Evolutionary conservation across 2,888 invertebrate species (phyloP).

Genomic region (Sarcophaga carnaria): DNA sequence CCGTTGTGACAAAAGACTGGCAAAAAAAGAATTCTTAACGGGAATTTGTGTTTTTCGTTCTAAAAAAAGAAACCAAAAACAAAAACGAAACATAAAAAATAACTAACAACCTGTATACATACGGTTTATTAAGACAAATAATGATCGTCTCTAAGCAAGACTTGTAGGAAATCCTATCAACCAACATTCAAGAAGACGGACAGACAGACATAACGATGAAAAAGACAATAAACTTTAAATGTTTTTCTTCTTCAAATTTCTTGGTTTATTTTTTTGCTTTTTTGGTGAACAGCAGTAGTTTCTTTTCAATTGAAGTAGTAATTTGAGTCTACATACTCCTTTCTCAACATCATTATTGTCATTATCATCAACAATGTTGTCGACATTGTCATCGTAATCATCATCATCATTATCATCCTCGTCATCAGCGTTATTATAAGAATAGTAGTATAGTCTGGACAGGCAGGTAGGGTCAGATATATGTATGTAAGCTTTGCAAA

Average conservation of each 20-base stretch:
- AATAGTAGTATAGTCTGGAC: slow-evolving; percentile 19
- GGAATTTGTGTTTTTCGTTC: slow-evolving; percentile 31
- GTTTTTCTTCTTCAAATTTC: not conserved
- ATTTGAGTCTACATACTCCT: slow-evolving; percentile 66
- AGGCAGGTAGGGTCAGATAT: not conserved
- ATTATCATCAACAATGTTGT: slow-evolving; percentile 54
- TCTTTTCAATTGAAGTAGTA: slow-evolving; percentile 65
- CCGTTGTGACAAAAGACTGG: slow-evolving; percentile 23
- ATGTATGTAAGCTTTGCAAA: slow-evolving; percentile 8
- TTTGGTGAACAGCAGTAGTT: slow-evolving; percentile 1
- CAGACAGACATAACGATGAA: slow-evolving; percentile 1
- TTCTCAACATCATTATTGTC: slow-evolving; percentile 57
- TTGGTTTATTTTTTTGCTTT: not conserved
- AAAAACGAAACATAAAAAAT: not conserved
- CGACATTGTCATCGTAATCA: slow-evolving; percentile 12
- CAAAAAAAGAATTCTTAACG: slow-evolving; percentile 39
- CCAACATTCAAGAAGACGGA: slow-evolving; percentile 11
- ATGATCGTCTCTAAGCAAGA: slow-evolving; percentile 33
- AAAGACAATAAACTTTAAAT: not conserved
- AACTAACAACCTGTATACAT: not conserved
- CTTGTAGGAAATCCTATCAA: slow-evolving; percentile 36
- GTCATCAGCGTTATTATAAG: not conserved
- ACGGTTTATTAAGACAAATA: slow-evolving; percentile 30
- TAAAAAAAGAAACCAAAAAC: not conserved
- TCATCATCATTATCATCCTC: slow-evolving; percentile 47